phyloP scores from a whole-genome alignment of 2,888 invertebrate species.

The Troides helena region DNA sequence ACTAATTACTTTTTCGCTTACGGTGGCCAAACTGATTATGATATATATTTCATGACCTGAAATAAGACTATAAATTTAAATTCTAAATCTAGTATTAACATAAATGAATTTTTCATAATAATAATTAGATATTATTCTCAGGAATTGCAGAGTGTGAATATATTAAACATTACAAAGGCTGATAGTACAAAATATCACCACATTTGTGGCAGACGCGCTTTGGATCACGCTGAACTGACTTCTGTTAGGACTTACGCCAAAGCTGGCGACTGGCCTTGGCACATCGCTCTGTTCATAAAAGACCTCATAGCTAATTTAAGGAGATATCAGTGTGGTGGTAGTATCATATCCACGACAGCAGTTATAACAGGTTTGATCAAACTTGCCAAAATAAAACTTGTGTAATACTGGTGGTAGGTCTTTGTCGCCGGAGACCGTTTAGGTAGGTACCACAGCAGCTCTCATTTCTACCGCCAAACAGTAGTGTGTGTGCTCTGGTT shows the following conservation, averaged over 20 bases:
- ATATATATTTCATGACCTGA: too few relatives aligned
- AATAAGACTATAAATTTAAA: background rate
- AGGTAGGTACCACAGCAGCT: too few relatives aligned
- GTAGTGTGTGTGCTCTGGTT: too few relatives aligned
- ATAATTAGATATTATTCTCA: conserved; percentile 30
- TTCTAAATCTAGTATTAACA: background rate
- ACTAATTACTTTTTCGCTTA: too few relatives aligned
- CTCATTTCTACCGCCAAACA: too few relatives aligned
- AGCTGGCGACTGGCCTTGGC: conserved; percentile 74
- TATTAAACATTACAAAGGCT: conserved; percentile 46
- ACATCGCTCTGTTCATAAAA: conserved; percentile 59
- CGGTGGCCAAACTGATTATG: too few relatives aligned
- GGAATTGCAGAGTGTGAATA: conserved; percentile 48
- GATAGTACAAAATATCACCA: conserved; percentile 45
- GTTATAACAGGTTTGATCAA: conserved; percentile 58
- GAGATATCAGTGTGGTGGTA: conserved; percentile 66
- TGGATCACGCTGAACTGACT: conserved; percentile 60
- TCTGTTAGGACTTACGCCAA: conserved; percentile 56
- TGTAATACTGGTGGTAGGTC: background rate
- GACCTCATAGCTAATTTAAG: conserved; percentile 35
- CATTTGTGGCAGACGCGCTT: conserved; percentile 59
- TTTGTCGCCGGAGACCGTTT: too few relatives aligned
- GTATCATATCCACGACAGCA: conserved; percentile 65
- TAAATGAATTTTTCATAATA: too few relatives aligned
- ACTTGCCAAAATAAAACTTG: background rate